Evolutionary conservation across 1,140 invertebrate species (phyloP).

Genomic region (Drosophila nigromelanica): DNA sequence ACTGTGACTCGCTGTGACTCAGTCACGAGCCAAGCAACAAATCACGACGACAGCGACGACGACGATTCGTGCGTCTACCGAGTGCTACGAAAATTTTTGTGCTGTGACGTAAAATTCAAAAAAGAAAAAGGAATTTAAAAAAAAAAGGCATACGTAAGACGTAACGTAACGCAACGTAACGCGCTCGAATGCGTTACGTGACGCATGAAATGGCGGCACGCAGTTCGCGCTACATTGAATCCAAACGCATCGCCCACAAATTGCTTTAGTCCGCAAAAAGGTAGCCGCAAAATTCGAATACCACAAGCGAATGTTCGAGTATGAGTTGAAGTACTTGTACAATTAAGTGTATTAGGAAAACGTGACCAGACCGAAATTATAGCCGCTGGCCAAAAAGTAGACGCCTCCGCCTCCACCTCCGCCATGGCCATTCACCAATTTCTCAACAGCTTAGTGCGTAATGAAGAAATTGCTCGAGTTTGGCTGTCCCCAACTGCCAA

Average conservation of each 20-base stretch:
- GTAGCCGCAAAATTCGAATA: conserved; percentile 31
- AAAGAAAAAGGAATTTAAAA: background rate
- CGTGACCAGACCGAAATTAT: conserved; percentile 76
- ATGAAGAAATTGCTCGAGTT: conserved; percentile 79
- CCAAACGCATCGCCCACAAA: conserved; percentile 63
- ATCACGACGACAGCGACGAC: background rate
- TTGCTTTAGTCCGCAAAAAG: conserved; percentile 67
- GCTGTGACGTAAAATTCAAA: conserved; percentile 22
- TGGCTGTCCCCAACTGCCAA: background rate
- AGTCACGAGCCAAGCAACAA: conserved; percentile 21
- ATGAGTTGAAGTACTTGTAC: conserved; percentile 38
- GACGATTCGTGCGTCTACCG: conserved; percentile 20
- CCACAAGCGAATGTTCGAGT: conserved; percentile 7
- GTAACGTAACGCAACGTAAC: conserved; percentile 52
- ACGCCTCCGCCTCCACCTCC: background rate
- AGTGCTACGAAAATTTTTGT: conserved; percentile 7
- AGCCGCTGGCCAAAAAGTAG: conserved; percentile 51
- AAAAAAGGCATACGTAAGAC: conserved; percentile 47
- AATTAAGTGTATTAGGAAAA: conserved; percentile 78
- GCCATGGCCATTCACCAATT: conserved; percentile 42
- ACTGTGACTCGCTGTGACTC: conserved; percentile 26
- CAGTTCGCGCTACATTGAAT: conserved; percentile 81
- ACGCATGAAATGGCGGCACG: conserved; percentile 80
- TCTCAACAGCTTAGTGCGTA: conserved; percentile 75
- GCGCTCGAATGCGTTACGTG: conserved; percentile 71